Base-by-base conservation (phyloP, 2,113 vertebrate genomes). In the Tiliqua scincoides region DNA sequence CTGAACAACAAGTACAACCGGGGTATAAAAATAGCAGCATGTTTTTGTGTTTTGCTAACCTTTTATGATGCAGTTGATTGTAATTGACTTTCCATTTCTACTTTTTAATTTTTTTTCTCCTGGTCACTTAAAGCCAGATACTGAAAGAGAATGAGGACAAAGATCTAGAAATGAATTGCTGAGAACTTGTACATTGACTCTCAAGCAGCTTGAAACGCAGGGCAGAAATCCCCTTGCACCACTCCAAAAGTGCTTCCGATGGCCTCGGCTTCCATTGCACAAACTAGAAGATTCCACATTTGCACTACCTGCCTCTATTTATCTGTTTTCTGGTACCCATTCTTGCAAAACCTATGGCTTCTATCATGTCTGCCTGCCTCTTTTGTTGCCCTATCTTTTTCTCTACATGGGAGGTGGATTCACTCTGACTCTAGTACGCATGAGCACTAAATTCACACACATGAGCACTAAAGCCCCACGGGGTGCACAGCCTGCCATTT, bases 71-170 rank as follows among this genome's bases (percentile, higher is more conserved):
- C 25, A 48, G 48, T 62, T 73, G 68, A 54, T 86, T 79, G 52
- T 80, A 80, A 86, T 52, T 37, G 77, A 73, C 85, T 79, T 80
- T 68, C 67, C 59, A 57, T 37, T 86, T 72, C 40, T 14, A 35
- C 54, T 32, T 25, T 40, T 70, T 43, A 32, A 52, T 32, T 67
- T 23, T 12, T 40, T 12, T 2, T 2, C 7, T 14, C 52, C 32
- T 35, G 4, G 37, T 86, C 79, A 80, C 52, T 72, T 48, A 59
- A 72, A 86, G 21, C 40, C 20, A 35, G 59, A 25, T 52, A 57
- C 77, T 20, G 14, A 57, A 72, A 63, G 62, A 20, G 77, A 21
- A 62, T 9, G 3, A 25, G 30, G 52, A 32, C 65, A 57, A 27
- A 32, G 73, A 12, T 67, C 43, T 76, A 40, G 40, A 77, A 84